These are phyloP conservation scores for Arnoldichthys spilopterus DNA, from an alignment of 2,797 vertebrate species.

Conservation along the genomic window DNA sequence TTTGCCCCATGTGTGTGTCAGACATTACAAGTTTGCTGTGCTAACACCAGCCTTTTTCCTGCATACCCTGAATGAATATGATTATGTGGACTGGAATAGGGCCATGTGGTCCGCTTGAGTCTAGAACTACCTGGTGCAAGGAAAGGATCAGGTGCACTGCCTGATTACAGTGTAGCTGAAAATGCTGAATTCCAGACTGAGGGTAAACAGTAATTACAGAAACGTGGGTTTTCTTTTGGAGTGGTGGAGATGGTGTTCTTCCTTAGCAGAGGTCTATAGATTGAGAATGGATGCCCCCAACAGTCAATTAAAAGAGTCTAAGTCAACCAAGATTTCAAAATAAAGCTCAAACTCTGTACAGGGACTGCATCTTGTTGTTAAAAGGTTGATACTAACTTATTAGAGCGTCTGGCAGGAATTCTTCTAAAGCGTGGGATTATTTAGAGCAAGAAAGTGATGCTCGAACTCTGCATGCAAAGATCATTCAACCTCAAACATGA, in stretches of 20 bases:
- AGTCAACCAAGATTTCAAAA: too few species aligned
- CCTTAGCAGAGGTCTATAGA: background rate
- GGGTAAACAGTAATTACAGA: slow-evolving; percentile 30
- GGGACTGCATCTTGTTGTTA: too few species aligned
- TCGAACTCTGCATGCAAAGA: too few species aligned
- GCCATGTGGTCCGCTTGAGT: background rate
- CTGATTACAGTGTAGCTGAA: slow-evolving; percentile 27
- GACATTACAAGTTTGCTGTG: background rate
- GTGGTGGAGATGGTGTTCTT: background rate
- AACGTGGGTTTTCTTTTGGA: background rate
- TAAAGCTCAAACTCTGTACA: too few species aligned
- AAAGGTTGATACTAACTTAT: too few species aligned
- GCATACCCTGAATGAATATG: background rate
- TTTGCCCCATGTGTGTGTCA: background rate
- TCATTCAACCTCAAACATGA: too few species aligned
- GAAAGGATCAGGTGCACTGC: slow-evolving; percentile 9
- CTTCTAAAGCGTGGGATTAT: too few species aligned
- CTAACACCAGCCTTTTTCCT: background rate
- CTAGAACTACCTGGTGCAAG: background rate
- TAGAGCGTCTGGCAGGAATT: too few species aligned
- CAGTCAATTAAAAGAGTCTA: too few species aligned
- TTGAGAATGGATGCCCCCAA: too few species aligned
- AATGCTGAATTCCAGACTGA: slow-evolving; percentile 11
- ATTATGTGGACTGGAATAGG: background rate
- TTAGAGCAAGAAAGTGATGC: too few species aligned